Base-by-base conservation (phyloP, 2,113 vertebrate species). In the Nothobranchius furzeri region DNA sequence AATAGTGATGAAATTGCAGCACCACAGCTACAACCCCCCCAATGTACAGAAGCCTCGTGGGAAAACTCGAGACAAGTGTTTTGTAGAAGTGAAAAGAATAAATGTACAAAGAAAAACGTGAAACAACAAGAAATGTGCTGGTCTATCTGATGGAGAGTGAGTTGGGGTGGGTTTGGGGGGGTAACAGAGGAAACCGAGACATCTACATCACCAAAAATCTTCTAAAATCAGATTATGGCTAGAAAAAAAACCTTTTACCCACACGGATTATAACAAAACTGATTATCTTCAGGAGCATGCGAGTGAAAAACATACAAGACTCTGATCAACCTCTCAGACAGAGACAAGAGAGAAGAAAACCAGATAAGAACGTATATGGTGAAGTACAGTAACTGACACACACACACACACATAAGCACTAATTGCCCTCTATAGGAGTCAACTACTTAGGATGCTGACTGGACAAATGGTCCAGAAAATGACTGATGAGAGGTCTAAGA, bases 401-500 rank as follows among this genome's bases (percentile, higher is more conserved):
- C 53, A 51, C 6, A 58, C 49, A 40, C 4, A 30, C 30, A 30
- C 20, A 20, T 20, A 20, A 20, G 20, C 17, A 56, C 64, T 61
- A 81, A 81, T 55, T 73, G 63, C 76, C 56, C 58, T 65, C 73
- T 78, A 76, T 78, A 76, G 69, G 70, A 85, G 66, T 63, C 70
- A 65, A 78, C 78, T 73, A 73, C 78, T 81, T 70, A 76, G 0
- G 60, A 66, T 70, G 70, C 76, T 78, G 76, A 73, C 73, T 17
- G 43, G 63, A 71, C 78, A 79, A 80, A 82, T 76, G 64, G 53
- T 54, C 45, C 69, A 43, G 60, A 73, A 60, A 59, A 76, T 83
- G 80, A 81, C 56, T 61, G 65, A 40, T 79, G 75, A 72, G 68
- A 74, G 45, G 74, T 60, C 64, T 76, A 48, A 7, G 60, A 46